These are phyloP conservation scores for Leptarthrus brevirostris DNA, from an alignment of 2,888 invertebrate species.

Conservation along the genomic window DNA sequence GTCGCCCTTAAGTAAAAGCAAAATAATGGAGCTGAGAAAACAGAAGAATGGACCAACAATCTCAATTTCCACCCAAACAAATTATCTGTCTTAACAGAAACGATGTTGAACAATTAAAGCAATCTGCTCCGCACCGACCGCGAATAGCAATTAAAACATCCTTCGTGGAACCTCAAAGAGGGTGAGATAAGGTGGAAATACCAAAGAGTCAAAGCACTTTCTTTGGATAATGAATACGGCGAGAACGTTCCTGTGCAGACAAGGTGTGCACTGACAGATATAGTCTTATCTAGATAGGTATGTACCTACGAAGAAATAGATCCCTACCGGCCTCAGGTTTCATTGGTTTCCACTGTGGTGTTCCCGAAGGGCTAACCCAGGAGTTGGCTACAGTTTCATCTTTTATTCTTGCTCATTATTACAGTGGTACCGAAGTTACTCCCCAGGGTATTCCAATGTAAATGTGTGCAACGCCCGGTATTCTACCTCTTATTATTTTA, in stretches of 20 bases:
- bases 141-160: constrained; percentile 55
- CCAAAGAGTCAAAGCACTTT: constrained; percentile 2
- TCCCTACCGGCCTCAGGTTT: constrained; percentile 36
- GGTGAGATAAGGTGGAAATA: constrained; percentile 34
- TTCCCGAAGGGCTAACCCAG: constrained; percentile 25
- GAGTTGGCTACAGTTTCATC: constrained; percentile 48
- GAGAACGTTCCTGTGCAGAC: constrained; percentile 20
- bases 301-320: constrained; percentile 28
- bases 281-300: constrained; percentile 16
- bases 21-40: constrained; percentile 37
- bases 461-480: constrained; percentile 23
- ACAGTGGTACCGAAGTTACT: constrained; percentile 20
- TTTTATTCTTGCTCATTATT: constrained; percentile 50
- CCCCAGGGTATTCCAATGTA: constrained; percentile 38
- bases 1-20: constrained; percentile 42
- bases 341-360: constrained; percentile 44
- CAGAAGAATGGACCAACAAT: constrained; percentile 9
- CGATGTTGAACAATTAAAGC: constrained; percentile 56
- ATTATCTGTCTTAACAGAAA: constrained; percentile 55
- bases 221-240: constrained; percentile 23
- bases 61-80: constrained; percentile 52
- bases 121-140: constrained; percentile 55
- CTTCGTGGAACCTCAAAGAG: constrained; percentile 19
- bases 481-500: constrained; percentile 38
- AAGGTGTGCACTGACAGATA: constrained; percentile 7